Evolutionary conservation across 2,797 vertebrate species (phyloP).

Genomic region (Hypotaenidia philippensis): DNA sequence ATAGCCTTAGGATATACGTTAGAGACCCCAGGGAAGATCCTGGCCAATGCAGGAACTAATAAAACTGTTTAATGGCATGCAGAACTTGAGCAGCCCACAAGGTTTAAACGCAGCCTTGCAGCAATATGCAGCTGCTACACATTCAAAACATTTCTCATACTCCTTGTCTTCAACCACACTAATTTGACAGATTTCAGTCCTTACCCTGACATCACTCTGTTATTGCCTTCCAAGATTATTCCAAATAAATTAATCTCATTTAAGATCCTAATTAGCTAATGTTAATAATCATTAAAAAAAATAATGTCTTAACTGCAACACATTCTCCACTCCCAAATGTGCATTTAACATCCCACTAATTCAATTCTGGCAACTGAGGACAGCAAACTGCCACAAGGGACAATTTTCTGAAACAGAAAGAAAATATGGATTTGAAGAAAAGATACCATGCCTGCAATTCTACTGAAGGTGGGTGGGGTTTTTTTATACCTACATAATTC

Average conservation of each 20-base stretch:
- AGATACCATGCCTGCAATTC: not conserved
- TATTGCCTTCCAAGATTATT: not conserved
- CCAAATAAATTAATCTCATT: conserved; percentile 7
- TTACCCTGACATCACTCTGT: not conserved
- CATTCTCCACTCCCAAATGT: not conserved
- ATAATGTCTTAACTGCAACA: not conserved
- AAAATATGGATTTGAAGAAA: not conserved
- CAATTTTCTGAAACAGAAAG: not conserved
- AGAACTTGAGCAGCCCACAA: not conserved
- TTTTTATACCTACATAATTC: not conserved
- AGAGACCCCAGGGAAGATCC: not conserved
- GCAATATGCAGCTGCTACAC: not conserved
- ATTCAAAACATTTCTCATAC: not conserved
- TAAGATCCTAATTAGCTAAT: conserved; percentile 9
- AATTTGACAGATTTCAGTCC: not conserved
- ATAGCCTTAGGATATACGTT: not conserved
- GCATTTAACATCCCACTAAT: not conserved
- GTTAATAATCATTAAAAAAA: not conserved
- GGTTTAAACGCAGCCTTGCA: not conserved
- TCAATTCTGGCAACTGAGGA: not conserved
- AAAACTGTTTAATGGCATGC: not conserved
- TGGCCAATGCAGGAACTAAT: not conserved
- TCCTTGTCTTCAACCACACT: not conserved
- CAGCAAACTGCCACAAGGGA: not conserved
- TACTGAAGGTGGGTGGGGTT: not conserved